Evolutionary conservation across 2,888 invertebrate species (phyloP).

Genomic region (Fissipunctia ypsillon): DNA sequence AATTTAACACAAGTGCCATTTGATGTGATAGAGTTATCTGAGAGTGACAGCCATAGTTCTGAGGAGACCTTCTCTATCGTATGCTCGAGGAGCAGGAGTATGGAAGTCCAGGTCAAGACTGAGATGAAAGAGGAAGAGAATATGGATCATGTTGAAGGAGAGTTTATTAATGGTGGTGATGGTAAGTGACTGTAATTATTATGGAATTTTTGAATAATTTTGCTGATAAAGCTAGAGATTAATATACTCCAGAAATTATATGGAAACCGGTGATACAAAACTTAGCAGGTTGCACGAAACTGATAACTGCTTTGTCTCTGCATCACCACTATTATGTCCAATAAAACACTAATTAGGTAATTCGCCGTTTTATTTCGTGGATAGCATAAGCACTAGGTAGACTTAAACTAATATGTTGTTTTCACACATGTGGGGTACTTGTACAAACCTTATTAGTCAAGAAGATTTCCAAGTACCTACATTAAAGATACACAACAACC

Average conservation of each 20-base stretch:
- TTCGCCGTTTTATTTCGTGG: too few relatives aligned
- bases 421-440: too few relatives aligned
- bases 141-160: constrained; percentile 68
- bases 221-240: not conserved
- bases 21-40: constrained; percentile 64
- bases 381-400: too few relatives aligned
- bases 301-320: not conserved
- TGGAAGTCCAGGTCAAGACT: constrained; percentile 70
- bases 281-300: not conserved
- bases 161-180: constrained; percentile 72
- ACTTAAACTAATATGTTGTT: too few relatives aligned
- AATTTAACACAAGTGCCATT: constrained; percentile 64
- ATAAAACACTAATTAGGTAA: too few relatives aligned
- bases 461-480: too few relatives aligned
- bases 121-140: constrained; percentile 78
- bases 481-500: too few relatives aligned
- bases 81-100: constrained; percentile 43
- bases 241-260: not conserved
- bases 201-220: not conserved
- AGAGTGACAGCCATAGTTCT: constrained; percentile 45
- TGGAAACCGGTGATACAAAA: not conserved
- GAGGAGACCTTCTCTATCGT: constrained; percentile 63
- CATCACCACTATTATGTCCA: not conserved
- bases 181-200: constrained; percentile 59
- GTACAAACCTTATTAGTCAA: too few relatives aligned